A percentile compares a stretch with the other conserved stretches of the same genome.
phyloP scores from a whole-genome alignment of 2,888 invertebrate species.

The Itoplectis maculator region DNA sequence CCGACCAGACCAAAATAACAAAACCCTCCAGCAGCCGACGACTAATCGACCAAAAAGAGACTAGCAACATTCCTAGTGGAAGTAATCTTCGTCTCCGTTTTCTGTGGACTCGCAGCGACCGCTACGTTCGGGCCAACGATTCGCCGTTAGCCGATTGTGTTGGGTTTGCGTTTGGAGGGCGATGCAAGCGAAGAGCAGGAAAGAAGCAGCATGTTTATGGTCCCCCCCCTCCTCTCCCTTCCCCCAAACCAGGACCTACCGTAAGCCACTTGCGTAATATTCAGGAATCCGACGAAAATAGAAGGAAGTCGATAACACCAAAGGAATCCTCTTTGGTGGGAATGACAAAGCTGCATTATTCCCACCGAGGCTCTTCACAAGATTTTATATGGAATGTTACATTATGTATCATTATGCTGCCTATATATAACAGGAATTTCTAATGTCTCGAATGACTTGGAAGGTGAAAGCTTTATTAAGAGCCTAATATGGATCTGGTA shows the following conservation, averaged over 20 bases:
- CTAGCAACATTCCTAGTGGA: constrained; percentile 77
- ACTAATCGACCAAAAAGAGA: constrained; percentile 80
- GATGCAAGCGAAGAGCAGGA: background rate
- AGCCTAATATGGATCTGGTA: background rate
- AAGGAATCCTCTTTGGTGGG: background rate
- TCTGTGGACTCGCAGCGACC: constrained; percentile 1
- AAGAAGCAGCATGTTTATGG: constrained; percentile 14
- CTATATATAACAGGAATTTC: background rate
- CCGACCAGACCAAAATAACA: constrained; percentile 58
- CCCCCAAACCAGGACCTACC: background rate
- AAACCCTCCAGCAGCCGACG: constrained; percentile 72
- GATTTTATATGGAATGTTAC: background rate
- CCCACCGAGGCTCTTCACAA: background rate
- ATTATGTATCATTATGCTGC: background rate
- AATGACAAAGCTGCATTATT: background rate
- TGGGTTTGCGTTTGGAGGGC: background rate
- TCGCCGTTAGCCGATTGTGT: constrained; percentile 20
- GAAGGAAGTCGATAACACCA: constrained; percentile 3
- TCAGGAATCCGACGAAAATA: constrained; percentile 20
- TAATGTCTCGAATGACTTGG: background rate
- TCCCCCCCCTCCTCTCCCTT: too few relatives aligned
- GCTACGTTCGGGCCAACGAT: constrained; percentile 25
- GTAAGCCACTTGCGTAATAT: constrained; percentile 12
- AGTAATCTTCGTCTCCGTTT: constrained; percentile 74
- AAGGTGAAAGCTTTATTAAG: background rate